Conservation (phyloP, 2,888 invertebrate genomes). For the Athripsodes cinereus region DNA sequence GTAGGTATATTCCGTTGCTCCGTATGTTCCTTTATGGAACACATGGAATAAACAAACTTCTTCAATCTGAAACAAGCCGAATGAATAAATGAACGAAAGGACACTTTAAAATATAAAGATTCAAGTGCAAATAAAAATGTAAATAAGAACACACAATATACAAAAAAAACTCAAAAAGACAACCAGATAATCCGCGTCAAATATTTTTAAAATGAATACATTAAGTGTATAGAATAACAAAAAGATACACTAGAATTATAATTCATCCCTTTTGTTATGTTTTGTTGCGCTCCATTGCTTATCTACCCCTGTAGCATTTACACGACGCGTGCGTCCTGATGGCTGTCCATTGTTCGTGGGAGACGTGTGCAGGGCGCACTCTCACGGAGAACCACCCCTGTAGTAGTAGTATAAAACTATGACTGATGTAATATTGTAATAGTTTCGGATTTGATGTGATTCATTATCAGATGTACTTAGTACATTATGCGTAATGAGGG, state of each 20-base stretch:
- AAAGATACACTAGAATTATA: background rate
- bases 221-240: too few relatives aligned
- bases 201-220: background rate
- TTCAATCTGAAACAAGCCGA: too few relatives aligned
- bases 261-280: background rate
- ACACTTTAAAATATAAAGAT: too few relatives aligned
- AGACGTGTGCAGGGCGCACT: slow-evolving; percentile 50
- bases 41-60: too few relatives aligned
- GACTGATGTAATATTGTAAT: too few relatives aligned
- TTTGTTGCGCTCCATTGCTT: slow-evolving; percentile 1
- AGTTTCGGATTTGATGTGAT: background rate
- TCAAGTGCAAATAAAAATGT: too few relatives aligned
- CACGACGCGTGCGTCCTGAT: slow-evolving; percentile 22
- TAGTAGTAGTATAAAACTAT: background rate
- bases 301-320: slow-evolving; percentile 23
- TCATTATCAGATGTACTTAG: background rate
- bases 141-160: too few relatives aligned
- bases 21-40: too few relatives aligned
- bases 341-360: slow-evolving; percentile 37
- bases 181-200: background rate
- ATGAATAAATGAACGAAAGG: too few relatives aligned
- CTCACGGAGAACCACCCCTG: slow-evolving; percentile 37
- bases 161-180: too few relatives aligned
- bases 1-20: too few relatives aligned
- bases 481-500: too few relatives aligned